These are phyloP conservation scores for Micrasema minimum DNA, from an alignment of 1,140 invertebrate genomes.

Conservation along the genomic window DNA sequence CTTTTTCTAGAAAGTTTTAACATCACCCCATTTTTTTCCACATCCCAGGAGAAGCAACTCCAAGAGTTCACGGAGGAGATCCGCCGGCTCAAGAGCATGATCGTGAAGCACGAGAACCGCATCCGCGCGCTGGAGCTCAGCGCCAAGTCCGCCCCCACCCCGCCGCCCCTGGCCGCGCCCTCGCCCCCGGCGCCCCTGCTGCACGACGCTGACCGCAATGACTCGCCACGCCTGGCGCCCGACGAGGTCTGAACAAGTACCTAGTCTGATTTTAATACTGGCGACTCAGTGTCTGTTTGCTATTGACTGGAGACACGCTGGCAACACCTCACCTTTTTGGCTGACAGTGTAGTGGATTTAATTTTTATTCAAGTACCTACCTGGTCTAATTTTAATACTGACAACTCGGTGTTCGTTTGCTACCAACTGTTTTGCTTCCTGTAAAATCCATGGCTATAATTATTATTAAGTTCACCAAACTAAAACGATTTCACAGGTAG, in stretches of 20 bases:
- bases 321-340: too few species aligned
- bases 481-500: too few species aligned
- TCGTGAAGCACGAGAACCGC: constrained; percentile 93
- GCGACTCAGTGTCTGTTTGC: constrained; percentile 7
- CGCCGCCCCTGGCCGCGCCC: constrained; percentile 49
- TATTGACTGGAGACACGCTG: too few species aligned
- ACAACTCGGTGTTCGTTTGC: constrained; percentile 4
- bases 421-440: too few species aligned
- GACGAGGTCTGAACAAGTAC: constrained; percentile 62
- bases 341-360: too few species aligned
- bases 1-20: too few species aligned
- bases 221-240: constrained; percentile 60
- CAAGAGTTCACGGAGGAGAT: constrained; percentile 79
- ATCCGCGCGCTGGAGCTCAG: constrained; percentile 68
- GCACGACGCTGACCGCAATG: constrained; percentile 52
- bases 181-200: constrained; percentile 43
- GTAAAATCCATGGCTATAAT: too few species aligned
- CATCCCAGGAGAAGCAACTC: constrained; percentile 47
- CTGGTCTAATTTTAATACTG: constrained; percentile 4
- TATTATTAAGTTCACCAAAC: too few species aligned
- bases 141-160: constrained; percentile 55
- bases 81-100: constrained; percentile 90
- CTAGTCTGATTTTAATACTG: constrained; percentile 6
- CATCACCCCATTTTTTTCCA: too few species aligned
- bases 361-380: too few species aligned